A percentile compares a stretch with the other conserved stretches of the same genome.
Evolutionary conservation across 2,888 invertebrate genomes (phyloP).

Genomic region (Byasa hedistus): DNA sequence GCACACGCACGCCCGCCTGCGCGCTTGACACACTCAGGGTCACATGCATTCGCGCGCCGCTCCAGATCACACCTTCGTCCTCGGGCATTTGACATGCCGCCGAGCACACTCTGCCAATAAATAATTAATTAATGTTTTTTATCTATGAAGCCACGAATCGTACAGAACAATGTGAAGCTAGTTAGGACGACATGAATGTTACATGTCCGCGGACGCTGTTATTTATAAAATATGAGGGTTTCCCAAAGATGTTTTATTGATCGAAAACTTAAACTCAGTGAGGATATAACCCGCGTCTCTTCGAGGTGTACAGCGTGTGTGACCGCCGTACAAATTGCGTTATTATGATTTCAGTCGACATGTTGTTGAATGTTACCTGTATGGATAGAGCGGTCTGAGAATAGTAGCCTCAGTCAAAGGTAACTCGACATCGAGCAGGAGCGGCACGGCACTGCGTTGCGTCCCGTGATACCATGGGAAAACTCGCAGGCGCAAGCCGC

Average conservation of each 20-base stretch:
- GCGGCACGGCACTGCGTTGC: slow-evolving; percentile 29
- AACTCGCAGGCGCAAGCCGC: slow-evolving; percentile 44
- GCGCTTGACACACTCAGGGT: slow-evolving; percentile 38
- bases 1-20: slow-evolving; percentile 41
- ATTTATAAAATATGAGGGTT: too few species aligned
- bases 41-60: slow-evolving; percentile 50
- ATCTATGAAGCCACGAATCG: too few species aligned
- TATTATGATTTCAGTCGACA: too few species aligned
- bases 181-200: too few species aligned
- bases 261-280: too few species aligned
- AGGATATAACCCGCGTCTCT: too few species aligned
- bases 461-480: slow-evolving; percentile 54
- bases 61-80: slow-evolving; percentile 50
- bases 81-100: slow-evolving; percentile 64
- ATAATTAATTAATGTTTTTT: neutral
- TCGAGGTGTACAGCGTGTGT: too few species aligned
- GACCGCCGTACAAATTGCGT: too few species aligned
- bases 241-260: too few species aligned
- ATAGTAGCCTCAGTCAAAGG: slow-evolving; percentile 41
- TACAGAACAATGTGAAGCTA: too few species aligned
- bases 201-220: too few species aligned
- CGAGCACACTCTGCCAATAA: slow-evolving; percentile 55
- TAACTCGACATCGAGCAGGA: slow-evolving; percentile 48
- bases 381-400: slow-evolving; percentile 58
- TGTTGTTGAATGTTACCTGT: slow-evolving; percentile 48